phyloP scores from a whole-genome alignment of 1,140 invertebrate genomes.

The Camponotus vicinus region DNA sequence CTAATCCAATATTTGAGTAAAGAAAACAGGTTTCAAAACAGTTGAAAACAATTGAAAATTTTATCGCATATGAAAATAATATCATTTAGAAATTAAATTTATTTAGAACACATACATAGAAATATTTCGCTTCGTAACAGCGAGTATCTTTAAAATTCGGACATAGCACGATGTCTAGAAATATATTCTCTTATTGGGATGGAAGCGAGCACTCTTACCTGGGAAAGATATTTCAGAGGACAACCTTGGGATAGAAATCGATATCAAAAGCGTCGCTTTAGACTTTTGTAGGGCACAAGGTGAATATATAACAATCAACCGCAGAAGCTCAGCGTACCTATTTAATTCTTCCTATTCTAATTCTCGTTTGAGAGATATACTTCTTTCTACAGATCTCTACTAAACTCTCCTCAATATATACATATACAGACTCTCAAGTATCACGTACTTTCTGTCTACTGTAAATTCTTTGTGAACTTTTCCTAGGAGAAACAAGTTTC shows the following conservation, averaged over 20 bases:
- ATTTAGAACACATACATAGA: background rate
- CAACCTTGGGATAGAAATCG: constrained; percentile 72
- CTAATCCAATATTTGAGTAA: background rate
- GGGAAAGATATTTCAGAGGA: constrained; percentile 67
- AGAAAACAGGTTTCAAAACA: background rate
- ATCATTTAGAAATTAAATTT: too few species aligned
- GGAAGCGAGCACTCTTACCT: constrained; percentile 42
- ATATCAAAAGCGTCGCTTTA: constrained; percentile 51
- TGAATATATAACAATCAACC: constrained; percentile 37
- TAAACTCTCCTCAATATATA: background rate
- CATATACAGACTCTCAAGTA: background rate
- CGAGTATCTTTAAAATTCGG: background rate
- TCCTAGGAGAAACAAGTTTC: background rate
- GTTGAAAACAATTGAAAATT: background rate
- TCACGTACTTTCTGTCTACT: background rate
- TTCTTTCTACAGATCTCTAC: constrained; percentile 13
- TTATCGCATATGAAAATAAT: background rate
- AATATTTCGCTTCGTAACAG: background rate
- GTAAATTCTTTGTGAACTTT: background rate
- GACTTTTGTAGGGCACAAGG: constrained; percentile 66
- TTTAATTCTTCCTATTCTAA: constrained; percentile 23
- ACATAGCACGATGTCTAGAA: constrained; percentile 4
- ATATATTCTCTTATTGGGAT: constrained; percentile 53
- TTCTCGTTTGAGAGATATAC: constrained; percentile 1
- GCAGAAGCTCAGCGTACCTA: background rate